Percentiles rank a stretch among this genome's conserved stretches.
Evolutionary conservation across 1,140 invertebrate species (phyloP).

Genomic region (Scaptomyza graminum): DNA sequence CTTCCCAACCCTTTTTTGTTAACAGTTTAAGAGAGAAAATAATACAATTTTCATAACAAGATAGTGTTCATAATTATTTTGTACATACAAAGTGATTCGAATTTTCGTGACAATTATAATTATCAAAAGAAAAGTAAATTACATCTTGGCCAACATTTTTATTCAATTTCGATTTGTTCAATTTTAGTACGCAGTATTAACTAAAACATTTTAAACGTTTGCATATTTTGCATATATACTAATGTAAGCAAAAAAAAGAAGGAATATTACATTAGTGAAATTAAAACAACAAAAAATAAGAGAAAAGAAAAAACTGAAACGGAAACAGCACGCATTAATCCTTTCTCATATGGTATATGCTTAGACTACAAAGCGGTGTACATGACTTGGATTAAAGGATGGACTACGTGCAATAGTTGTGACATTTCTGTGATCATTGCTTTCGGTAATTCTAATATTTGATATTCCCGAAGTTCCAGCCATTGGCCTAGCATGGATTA

Average conservation of each 20-base stretch:
- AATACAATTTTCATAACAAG: constrained; percentile 45
- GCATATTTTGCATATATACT: constrained; percentile 4
- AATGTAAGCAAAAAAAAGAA: neutral
- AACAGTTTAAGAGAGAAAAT: constrained; percentile 46
- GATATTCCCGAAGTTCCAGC: constrained; percentile 24
- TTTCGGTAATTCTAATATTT: constrained; percentile 30
- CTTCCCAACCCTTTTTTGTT: constrained; percentile 53
- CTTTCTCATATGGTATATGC: neutral
- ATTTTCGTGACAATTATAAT: constrained; percentile 31
- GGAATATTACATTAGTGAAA: constrained; percentile 14
- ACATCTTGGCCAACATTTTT: constrained; percentile 20
- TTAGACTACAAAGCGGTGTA: constrained; percentile 72
- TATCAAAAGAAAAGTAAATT: constrained; percentile 4
- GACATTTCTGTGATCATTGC: constrained; percentile 33
- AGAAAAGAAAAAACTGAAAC: constrained; percentile 25
- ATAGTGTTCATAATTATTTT: constrained; percentile 41
- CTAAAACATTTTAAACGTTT: constrained; percentile 15
- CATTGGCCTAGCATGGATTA: constrained; percentile 27
- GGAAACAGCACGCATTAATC: constrained; percentile 8
- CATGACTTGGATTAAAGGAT: constrained; percentile 71
- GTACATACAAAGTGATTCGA: constrained; percentile 39
- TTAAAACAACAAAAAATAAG: constrained; percentile 30
- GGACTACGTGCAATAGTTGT: constrained; percentile 45
- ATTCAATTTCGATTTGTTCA: constrained; percentile 3
- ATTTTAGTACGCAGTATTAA: constrained; percentile 28